These are phyloP conservation scores for Drosophila kanekoi DNA, from an alignment of 2,888 invertebrate genomes.

Conservation along the genomic window DNA sequence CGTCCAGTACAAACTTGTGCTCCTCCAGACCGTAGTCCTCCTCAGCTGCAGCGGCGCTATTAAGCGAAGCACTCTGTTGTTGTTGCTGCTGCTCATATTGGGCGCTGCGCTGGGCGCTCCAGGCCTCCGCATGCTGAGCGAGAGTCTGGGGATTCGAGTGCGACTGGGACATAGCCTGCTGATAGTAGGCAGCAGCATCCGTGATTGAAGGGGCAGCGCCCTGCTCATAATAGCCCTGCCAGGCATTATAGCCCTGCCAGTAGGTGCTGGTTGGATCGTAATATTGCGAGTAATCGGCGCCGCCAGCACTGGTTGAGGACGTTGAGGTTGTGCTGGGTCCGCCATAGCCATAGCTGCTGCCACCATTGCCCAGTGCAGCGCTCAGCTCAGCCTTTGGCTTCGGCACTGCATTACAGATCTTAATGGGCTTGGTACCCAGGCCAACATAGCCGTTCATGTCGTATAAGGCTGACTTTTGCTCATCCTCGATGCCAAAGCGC, in stretches of 20 bases:
- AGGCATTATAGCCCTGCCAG: constrained; percentile 94
- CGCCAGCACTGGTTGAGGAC: constrained; percentile 65
- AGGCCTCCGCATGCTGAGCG: constrained; percentile 85
- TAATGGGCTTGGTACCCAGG: constrained; percentile 93
- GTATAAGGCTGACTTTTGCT: constrained; percentile 95
- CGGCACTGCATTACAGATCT: constrained; percentile 97
- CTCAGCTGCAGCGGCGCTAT: constrained; percentile 83
- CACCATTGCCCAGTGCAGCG: constrained; percentile 74
- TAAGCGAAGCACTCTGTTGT: constrained; percentile 72
- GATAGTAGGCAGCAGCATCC: constrained; percentile 82
- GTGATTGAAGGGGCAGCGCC: constrained; percentile 71
- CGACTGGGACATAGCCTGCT: constrained; percentile 84
- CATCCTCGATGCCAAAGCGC: constrained; percentile 96
- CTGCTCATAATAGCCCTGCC: constrained; percentile 91
- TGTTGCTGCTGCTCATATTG: constrained; percentile 83
- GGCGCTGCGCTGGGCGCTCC: constrained; percentile 86
- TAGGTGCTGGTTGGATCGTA: constrained; percentile 92
- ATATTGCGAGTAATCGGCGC: constrained; percentile 89
- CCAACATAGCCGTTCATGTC: constrained; percentile 97
- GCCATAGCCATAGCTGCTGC: constrained; percentile 81
- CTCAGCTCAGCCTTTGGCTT: constrained; percentile 89
- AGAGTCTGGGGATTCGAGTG: constrained; percentile 83
- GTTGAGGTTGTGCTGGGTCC: constrained; percentile 55
- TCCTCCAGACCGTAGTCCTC: constrained; percentile 93
- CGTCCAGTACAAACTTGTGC: constrained; percentile 90